Conservation (phyloP, 2,888 invertebrate genomes). For the Strigamia transsilvanica region DNA sequence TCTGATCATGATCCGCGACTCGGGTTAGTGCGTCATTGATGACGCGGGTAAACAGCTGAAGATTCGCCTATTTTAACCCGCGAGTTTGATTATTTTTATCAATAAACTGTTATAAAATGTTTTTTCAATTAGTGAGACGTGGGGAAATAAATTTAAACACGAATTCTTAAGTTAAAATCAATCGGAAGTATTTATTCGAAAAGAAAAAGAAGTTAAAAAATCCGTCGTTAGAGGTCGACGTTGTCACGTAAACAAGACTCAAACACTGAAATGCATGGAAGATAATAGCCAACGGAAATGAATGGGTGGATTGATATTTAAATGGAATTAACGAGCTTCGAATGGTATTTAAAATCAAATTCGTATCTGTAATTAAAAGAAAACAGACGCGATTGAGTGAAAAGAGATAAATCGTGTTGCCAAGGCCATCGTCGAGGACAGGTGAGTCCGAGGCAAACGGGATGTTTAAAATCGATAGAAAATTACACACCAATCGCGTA, state of each 20-base stretch:
- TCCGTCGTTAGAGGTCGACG: not conserved
- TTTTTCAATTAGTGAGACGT: too few species aligned
- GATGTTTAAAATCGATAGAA: not conserved
- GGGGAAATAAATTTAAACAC: too few species aligned
- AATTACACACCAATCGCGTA: too few species aligned
- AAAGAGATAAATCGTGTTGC: not conserved
- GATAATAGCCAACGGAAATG: not conserved
- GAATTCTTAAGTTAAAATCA: not conserved
- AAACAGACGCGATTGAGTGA: not conserved
- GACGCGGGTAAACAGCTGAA: too few species aligned
- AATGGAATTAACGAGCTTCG: not conserved
- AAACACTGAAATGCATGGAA: not conserved
- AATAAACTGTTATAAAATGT: too few species aligned
- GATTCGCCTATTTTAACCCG: too few species aligned
- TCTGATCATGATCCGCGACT: too few species aligned
- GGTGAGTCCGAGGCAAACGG: conserved; percentile 4
- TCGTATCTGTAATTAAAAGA: too few species aligned
- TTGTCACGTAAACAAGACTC: conserved; percentile 1
- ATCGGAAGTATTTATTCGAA: too few species aligned
- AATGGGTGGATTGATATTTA: not conserved
- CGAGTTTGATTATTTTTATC: too few species aligned
- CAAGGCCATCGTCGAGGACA: conserved; percentile 15
- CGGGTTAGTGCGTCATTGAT: too few species aligned
- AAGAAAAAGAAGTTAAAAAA: too few species aligned
- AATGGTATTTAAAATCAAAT: not conserved